A percentile compares a stretch with the other conserved stretches of the same genome.
These are phyloP conservation scores for Wiebesia pumilae DNA, from an alignment of 1,140 invertebrate genomes.

Conservation along the genomic window DNA sequence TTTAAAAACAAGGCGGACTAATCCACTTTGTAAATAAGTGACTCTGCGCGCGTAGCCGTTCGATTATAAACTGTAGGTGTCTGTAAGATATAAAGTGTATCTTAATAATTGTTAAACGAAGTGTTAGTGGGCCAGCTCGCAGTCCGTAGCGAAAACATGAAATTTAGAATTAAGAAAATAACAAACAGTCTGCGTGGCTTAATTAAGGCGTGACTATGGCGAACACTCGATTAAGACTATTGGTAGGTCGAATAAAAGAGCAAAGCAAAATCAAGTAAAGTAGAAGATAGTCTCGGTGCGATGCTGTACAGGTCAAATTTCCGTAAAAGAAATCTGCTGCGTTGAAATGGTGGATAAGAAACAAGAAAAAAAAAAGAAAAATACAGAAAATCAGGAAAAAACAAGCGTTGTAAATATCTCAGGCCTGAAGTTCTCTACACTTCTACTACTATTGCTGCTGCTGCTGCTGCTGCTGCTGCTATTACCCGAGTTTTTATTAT, in stretches of 20 bases:
- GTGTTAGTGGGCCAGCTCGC: constrained; percentile 30
- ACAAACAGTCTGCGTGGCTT: constrained; percentile 5
- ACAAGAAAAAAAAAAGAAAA: constrained; percentile 15
- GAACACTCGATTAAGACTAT: neutral
- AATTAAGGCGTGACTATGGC: constrained; percentile 2
- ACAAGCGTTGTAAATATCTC: constrained; percentile 46
- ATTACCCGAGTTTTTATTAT: constrained; percentile 23
- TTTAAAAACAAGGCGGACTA: constrained; percentile 58
- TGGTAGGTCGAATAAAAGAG: neutral
- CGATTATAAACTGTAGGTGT: constrained; percentile 55
- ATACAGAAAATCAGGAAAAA: constrained; percentile 13
- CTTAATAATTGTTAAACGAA: constrained; percentile 50
- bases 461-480: constrained; percentile 22
- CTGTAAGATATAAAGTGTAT: constrained; percentile 56
- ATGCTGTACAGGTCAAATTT: constrained; percentile 32
- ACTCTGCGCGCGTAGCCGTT: constrained; percentile 60
- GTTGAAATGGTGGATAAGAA: neutral
- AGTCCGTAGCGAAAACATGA: constrained; percentile 22
- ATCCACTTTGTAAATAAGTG: constrained; percentile 66
- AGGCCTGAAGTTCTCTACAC: constrained; percentile 37
- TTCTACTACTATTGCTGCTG: constrained; percentile 15
- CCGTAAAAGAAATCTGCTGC: constrained; percentile 13
- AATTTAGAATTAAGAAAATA: constrained; percentile 27
- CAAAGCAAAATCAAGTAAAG: neutral
- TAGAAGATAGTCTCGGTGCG: constrained; percentile 25